Base-by-base conservation (phyloP, 2,888 invertebrate species). In the Amblyteles armatorius region DNA sequence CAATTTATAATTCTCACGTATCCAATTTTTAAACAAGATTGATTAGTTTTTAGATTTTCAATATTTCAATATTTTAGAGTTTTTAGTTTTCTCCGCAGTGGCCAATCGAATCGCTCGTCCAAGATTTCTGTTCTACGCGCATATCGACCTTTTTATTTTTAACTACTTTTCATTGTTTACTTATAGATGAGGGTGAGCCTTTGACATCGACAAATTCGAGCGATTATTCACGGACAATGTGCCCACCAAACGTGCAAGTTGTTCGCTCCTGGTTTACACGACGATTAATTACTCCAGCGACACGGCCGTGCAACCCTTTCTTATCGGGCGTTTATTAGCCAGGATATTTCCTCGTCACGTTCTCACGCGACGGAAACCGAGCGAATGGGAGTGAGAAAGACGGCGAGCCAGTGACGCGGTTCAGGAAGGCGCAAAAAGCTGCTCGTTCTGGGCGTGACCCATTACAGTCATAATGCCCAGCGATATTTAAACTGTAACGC, bases 401-500 rank as follows among this genome's bases (percentile, higher is more conserved):
- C 50, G 57, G 33, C 16, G 40, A 63, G 72, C 60, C 36, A 69
- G 29, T 50, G 55, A 67, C 55, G 73, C 52, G 19, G 63, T 52
- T 26, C 22, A 50, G 40, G 29, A 84, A 74, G 40, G 44, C 65
- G 76, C 73, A 77, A 80, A 81, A 81, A 84, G 22, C 85, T 11
- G 50, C 76, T 87, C 78, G 73, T 87, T 87, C 89, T 89, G 92
- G 93, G 93, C 93, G 93, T 93, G 92, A 92, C 90, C 92, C 91
- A 93, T 93, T 93, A 92, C 87, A 91, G 88, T 86, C 57, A 93
- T 92, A 92, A 93, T 93, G 88, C 90, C 87, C 89, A 87, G 84
- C 91, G 92, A 93, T 93, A 93, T 93, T 93, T 93, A 92, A 93
- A 93, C 90, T 91, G 92, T 91, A 92, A 91, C 92, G 90, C 90